Conservation (phyloP, 1,140 invertebrate genomes). For the Drosophila repletoides region DNA sequence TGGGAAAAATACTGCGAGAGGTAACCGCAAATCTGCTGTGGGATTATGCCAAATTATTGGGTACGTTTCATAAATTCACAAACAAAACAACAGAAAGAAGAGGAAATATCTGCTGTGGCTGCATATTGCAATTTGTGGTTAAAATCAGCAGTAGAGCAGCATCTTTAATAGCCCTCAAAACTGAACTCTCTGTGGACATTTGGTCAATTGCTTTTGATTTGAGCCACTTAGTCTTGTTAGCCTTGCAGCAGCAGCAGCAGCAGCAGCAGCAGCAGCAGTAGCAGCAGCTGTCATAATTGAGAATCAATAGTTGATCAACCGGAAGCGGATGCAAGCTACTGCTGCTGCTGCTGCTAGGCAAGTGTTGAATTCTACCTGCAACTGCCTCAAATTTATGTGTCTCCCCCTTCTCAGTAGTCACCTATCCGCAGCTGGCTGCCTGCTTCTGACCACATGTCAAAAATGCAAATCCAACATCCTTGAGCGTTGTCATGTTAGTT, state of each 20-base stretch:
- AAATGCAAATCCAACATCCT: slow-evolving; percentile 71
- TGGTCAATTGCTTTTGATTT: slow-evolving; percentile 59
- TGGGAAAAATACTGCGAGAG: too few species aligned
- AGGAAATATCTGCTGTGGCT: too few species aligned
- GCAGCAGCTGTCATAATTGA: slow-evolving; percentile 36
- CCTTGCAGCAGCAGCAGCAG: background rate
- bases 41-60: slow-evolving; percentile 11
- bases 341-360: slow-evolving; percentile 8
- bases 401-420: background rate
- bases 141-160: slow-evolving; percentile 30
- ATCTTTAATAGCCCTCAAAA: background rate
- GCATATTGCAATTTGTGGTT: slow-evolving; percentile 50
- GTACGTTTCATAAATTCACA: background rate
- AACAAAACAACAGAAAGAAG: slow-evolving; percentile 10
- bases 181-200: slow-evolving; percentile 27
- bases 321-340: slow-evolving; percentile 29
- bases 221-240: slow-evolving; percentile 22
- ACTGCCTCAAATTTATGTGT: background rate
- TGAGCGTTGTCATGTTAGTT: slow-evolving; percentile 26
- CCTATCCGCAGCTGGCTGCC: background rate
- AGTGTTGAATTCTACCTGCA: slow-evolving; percentile 33
- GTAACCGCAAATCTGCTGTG: slow-evolving; percentile 13
- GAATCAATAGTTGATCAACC: slow-evolving; percentile 47
- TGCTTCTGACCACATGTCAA: slow-evolving; percentile 42
- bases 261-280: background rate